Conservation (phyloP, 2,888 invertebrate genomes). For the Cheilosia soror region DNA sequence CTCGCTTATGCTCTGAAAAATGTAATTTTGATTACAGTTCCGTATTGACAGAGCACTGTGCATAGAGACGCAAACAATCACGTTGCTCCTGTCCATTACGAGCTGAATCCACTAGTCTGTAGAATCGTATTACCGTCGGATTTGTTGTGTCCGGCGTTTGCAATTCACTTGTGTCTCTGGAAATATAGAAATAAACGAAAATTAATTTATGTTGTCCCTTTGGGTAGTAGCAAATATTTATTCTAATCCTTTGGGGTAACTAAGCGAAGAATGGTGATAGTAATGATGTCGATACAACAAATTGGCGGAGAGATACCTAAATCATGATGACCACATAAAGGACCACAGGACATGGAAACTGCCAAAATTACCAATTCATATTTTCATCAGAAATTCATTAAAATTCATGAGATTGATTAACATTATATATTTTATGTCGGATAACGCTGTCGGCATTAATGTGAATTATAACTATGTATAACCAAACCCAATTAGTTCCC, state of each 20-base stretch:
- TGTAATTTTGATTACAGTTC: conserved; percentile 81
- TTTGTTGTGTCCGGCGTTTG: conserved; percentile 88
- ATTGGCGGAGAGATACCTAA: too few relatives aligned
- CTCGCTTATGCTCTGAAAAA: background rate
- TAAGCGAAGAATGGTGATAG: too few relatives aligned
- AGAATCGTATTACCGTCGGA: conserved; percentile 89
- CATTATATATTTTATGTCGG: too few relatives aligned
- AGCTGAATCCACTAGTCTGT: conserved; percentile 91
- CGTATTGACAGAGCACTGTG: conserved; percentile 89
- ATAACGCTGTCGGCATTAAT: too few relatives aligned
- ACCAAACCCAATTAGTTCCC: too few relatives aligned
- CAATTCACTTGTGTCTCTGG: conserved; percentile 90
- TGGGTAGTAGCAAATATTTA: background rate
- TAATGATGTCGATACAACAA: too few relatives aligned
- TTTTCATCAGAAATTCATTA: too few relatives aligned
- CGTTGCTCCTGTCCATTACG: conserved; percentile 92
- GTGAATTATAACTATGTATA: too few relatives aligned
- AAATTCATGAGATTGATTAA: too few relatives aligned
- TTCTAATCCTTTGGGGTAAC: background rate
- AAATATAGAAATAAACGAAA: conserved; percentile 79
- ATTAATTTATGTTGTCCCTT: conserved; percentile 1
- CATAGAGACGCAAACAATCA: conserved; percentile 89
- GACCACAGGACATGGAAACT: too few relatives aligned
- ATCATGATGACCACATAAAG: too few relatives aligned
- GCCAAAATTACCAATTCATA: too few relatives aligned